Conservation (phyloP, 2,797 vertebrate genomes). For the Bryconaethiops microstoma region DNA sequence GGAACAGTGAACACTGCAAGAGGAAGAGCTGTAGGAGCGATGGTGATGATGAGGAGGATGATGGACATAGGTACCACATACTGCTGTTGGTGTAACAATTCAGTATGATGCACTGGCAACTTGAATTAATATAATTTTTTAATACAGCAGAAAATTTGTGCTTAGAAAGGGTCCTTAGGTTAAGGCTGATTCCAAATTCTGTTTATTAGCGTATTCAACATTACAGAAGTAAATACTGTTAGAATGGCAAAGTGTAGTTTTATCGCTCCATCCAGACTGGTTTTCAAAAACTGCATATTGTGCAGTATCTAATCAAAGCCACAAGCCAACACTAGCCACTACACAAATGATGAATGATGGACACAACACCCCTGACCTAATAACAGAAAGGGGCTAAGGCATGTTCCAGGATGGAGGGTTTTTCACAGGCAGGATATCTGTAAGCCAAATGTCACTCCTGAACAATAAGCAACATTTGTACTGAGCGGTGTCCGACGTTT, state of each 20-base stretch:
- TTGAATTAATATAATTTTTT: neutral
- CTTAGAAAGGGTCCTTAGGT: neutral
- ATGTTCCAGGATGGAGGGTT: too few species aligned
- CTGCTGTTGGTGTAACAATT: too few species aligned
- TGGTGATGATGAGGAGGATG: constrained; percentile 69
- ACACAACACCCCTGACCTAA: too few species aligned
- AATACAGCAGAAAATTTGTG: neutral
- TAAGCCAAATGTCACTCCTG: neutral
- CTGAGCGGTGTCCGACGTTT: neutral
- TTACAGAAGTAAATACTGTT: neutral
- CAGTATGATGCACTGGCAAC: neutral
- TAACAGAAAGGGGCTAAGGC: too few species aligned
- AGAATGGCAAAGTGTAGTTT: too few species aligned
- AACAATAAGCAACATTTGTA: neutral
- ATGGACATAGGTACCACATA: constrained; percentile 66
- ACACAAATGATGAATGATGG: too few species aligned
- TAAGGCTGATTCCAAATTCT: neutral
- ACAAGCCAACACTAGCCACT: too few species aligned
- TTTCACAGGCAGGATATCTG: neutral
- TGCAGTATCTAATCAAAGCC: too few species aligned
- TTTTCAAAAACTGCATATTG: too few species aligned
- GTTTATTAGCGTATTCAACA: neutral
- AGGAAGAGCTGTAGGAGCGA: constrained; percentile 77
- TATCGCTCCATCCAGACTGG: too few species aligned
- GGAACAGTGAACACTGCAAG: constrained; percentile 70